Percentiles rank a stretch among this genome's conserved stretches.
Evolutionary conservation across 1,140 invertebrate genomes (phyloP).

Genomic region (Carposina sasakii): DNA sequence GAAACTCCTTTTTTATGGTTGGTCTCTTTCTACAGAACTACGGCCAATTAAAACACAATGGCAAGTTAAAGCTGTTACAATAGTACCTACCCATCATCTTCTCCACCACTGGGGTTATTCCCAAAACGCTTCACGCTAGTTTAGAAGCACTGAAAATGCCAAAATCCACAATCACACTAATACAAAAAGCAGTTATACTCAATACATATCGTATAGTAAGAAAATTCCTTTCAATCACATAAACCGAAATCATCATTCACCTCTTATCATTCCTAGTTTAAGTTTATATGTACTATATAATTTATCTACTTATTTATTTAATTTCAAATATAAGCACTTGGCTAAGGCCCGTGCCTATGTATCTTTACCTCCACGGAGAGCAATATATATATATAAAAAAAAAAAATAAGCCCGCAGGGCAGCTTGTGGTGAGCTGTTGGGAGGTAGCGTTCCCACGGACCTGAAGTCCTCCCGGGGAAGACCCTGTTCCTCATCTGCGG

Average conservation of each 20-base stretch:
- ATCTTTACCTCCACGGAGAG: background rate
- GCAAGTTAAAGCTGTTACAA: background rate
- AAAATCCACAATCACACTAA: background rate
- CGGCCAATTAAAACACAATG: background rate
- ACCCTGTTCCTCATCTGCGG: too few species aligned
- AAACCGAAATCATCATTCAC: too few species aligned
- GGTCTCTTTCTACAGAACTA: too few species aligned
- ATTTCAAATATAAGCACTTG: background rate
- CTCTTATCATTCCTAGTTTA: too few species aligned
- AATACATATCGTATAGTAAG: background rate
- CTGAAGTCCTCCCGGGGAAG: too few species aligned
- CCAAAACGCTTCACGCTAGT: background rate
- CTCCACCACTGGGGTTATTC: background rate
- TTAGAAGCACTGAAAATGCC: background rate
- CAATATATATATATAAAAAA: background rate
- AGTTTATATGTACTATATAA: too few species aligned
- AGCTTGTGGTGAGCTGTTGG: too few species aligned
- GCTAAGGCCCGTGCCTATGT: background rate
- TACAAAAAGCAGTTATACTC: background rate
- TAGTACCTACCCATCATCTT: background rate
- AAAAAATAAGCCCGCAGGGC: too few species aligned
- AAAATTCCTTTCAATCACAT: background rate
- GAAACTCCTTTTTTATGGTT: too few species aligned
- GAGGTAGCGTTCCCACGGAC: too few species aligned
- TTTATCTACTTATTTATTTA: too few species aligned